A percentile compares a stretch with the other conserved stretches of the same genome.
These are phyloP conservation scores for Raphicerus campestris DNA, from an alignment of 2,113 vertebrate genomes.

Conservation along the genomic window DNA sequence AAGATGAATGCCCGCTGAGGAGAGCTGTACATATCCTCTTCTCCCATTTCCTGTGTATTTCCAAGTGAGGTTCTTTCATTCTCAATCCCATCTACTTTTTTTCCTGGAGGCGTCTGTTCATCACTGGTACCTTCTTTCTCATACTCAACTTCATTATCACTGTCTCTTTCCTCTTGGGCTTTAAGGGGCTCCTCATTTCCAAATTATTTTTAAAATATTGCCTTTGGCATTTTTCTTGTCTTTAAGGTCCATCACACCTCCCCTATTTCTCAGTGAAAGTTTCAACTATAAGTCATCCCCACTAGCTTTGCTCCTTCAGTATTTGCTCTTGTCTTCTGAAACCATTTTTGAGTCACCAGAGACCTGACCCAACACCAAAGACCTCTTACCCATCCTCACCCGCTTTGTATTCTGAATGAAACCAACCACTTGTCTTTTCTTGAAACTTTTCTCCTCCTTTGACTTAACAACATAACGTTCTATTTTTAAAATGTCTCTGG, in stretches of 20 bases:
- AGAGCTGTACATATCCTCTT: too few relatives aligned
- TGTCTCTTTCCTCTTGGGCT: neutral
- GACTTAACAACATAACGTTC: neutral
- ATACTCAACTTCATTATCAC: neutral
- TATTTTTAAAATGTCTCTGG: neutral
- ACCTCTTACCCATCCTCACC: neutral
- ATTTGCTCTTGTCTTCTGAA: neutral
- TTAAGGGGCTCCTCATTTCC: neutral
- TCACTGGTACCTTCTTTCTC: neutral
- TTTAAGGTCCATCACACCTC: neutral
- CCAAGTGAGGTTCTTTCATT: too few relatives aligned
- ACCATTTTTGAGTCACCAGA: neutral
- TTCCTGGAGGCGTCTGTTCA: neutral
- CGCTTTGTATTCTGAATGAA: neutral
- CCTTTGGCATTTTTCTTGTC: neutral
- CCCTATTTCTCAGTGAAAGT: neutral
- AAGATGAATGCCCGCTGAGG: neutral
- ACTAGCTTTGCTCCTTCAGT: neutral
- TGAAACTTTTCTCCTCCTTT: neutral
- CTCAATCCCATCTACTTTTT: neutral
- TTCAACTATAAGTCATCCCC: neutral
- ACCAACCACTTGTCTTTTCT: neutral
- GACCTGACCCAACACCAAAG: too few relatives aligned
- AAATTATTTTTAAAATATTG: neutral
- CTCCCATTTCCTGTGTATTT: too few relatives aligned